These are phyloP conservation scores for Rhamnusium bicolor DNA, from an alignment of 2,888 invertebrate genomes.

Conservation along the genomic window DNA sequence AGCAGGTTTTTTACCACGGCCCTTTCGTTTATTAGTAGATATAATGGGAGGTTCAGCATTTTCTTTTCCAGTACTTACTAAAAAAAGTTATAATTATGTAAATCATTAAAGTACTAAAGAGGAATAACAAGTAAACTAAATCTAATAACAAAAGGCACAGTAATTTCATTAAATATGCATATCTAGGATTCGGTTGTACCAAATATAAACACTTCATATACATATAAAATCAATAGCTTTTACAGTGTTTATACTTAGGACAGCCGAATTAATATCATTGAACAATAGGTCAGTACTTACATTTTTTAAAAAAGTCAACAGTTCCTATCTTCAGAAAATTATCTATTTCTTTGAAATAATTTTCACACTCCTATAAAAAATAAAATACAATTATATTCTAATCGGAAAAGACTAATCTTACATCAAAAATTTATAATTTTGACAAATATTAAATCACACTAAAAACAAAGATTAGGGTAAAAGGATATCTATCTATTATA, in stretches of 20 bases:
- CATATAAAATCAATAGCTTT: not conserved
- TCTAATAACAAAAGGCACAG: not conserved
- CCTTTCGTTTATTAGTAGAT: conserved; percentile 1
- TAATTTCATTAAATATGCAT: not conserved
- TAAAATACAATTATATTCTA: not conserved
- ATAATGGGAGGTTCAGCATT: conserved; percentile 1
- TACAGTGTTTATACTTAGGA: not conserved
- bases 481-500: too few relatives aligned
- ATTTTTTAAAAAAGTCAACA: not conserved
- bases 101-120: not conserved
- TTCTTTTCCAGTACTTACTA: conserved; percentile 1
- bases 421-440: too few relatives aligned
- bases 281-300: conserved; percentile 6
- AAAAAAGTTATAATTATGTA: not conserved
- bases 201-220: too few relatives aligned
- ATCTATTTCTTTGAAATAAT: conserved; percentile 19
- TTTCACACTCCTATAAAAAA: conserved; percentile 12
- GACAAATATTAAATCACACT: too few relatives aligned
- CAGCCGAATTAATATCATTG: not conserved
- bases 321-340: conserved; percentile 5
- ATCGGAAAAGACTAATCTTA: too few relatives aligned
- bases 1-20: conserved; percentile 17
- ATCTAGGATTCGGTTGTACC: too few relatives aligned
- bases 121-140: not conserved
- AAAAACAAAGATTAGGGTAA: too few relatives aligned